These are phyloP conservation scores for Anisognathus igniventris DNA, from an alignment of 2,797 vertebrate species.

Conservation along the genomic window DNA sequence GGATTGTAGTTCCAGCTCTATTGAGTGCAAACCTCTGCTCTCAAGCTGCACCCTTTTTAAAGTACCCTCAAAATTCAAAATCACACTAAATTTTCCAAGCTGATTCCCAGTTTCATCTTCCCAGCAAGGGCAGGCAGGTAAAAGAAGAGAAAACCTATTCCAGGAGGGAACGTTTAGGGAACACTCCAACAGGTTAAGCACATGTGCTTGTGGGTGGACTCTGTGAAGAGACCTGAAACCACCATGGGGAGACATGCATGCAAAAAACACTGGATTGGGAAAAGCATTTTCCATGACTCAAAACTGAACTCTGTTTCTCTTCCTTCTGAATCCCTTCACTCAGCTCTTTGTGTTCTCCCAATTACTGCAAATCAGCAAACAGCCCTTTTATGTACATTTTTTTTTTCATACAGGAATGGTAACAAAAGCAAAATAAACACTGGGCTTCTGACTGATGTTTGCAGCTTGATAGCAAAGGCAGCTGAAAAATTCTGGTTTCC, in stretches of 20 bases:
- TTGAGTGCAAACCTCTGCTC: neutral
- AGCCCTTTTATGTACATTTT: slow-evolving; percentile 34
- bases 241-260: neutral
- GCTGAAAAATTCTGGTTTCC: slow-evolving; percentile 10
- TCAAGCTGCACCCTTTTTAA: neutral
- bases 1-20: neutral
- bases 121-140: neutral
- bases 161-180: neutral
- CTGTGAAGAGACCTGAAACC: neutral
- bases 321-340: neutral
- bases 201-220: neutral
- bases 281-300: neutral
- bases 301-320: neutral
- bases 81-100: neutral
- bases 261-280: neutral
- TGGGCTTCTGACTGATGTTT: slow-evolving; percentile 1
- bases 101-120: neutral
- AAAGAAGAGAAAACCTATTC: neutral
- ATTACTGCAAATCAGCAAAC: neutral
- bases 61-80: neutral
- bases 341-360: neutral
- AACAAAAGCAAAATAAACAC: slow-evolving; percentile 39
- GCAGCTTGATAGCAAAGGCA: slow-evolving; percentile 31
- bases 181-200: neutral
- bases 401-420: slow-evolving; percentile 15